Evolutionary conservation across 64 coral and sea anemone species (phyloP).

Genomic region (Montipora capricornis): DNA sequence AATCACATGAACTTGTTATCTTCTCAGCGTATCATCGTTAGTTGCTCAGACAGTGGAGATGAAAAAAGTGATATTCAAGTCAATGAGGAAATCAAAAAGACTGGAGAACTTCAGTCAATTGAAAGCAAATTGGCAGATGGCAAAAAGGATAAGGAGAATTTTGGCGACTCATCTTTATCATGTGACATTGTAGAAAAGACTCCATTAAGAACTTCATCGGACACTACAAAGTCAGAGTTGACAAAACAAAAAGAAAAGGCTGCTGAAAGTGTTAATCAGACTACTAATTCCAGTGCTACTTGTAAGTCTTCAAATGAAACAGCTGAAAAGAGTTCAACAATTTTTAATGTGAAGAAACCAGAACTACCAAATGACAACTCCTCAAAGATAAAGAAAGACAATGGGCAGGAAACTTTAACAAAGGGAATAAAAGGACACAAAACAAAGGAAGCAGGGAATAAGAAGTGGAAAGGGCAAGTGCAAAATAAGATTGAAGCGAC

Average conservation of each 20-base stretch:
- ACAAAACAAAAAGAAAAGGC: neutral
- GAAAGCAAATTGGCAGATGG: neutral
- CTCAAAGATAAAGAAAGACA: conserved; percentile 2
- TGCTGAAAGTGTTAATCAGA: neutral
- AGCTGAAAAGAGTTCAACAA: neutral
- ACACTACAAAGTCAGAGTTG: neutral
- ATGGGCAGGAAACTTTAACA: neutral
- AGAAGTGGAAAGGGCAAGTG: neutral
- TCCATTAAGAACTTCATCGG: neutral
- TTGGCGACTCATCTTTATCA: neutral
- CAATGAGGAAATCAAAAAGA: neutral
- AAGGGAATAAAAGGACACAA: neutral
- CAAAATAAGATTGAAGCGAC: neutral
- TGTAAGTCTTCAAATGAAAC: neutral
- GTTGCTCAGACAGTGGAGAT: conserved; percentile 18
- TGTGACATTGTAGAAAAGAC: neutral
- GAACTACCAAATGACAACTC: neutral
- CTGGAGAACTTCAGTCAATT: neutral
- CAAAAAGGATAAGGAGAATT: neutral
- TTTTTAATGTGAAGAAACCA: neutral
- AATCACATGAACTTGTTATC: neutral
- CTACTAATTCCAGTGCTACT: neutral
- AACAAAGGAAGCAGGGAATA: neutral
- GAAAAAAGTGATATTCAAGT: neutral
- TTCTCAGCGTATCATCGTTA: conserved; percentile 15